Base-by-base conservation (phyloP, 2,888 invertebrate genomes). In the Leptinotarsa rubiginosa region DNA sequence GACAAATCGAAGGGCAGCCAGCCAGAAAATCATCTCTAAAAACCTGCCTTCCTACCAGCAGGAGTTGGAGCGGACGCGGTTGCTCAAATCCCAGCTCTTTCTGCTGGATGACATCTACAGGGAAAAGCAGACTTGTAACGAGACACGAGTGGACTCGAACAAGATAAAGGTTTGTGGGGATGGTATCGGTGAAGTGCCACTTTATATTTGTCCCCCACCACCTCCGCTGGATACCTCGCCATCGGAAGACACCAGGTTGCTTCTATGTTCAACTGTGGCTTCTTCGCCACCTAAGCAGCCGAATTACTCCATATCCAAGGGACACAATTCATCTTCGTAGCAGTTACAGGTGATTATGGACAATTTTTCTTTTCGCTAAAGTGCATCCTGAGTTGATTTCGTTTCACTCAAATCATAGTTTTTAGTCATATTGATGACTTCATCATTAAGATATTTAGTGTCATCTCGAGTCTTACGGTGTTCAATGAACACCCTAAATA, bases 181-280 rank as follows among this genome's bases (percentile, higher is more conserved):
- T 78, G 75, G 74, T 65, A 74, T 76, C 62, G 77, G 83, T 78
- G 87, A 88, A 79, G 82, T 87, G 79, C 89, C 89, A 25, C 84
- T 89, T 78, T 89, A 88, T 83, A 89, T 90, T 75, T 90, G 89
- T 80, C 90, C 90, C 47, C 89, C 89, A 50, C 89, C 89, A 50
- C 89, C 89, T n/a, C 89, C 89, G 41, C 86, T 89, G 87, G 89
- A 88, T 70, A 89, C 89, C 69, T 89, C 89, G 41, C 89, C 90
- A 16, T 89, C 89, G 65, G 90, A 90, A 83, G 90, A 90, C 82
- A 89, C 89, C 66, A 86, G 87, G 80, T 82, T 90, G 78, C 83
- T 88, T 16, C 31, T 62, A 4, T 84, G 85, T 78, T 79, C 83
- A 22, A 78, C 81, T 13, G 72, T 78, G 75, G 75, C 78, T 66